Conservation (phyloP, 1,140 invertebrate species). For the Mamestra configurata region DNA sequence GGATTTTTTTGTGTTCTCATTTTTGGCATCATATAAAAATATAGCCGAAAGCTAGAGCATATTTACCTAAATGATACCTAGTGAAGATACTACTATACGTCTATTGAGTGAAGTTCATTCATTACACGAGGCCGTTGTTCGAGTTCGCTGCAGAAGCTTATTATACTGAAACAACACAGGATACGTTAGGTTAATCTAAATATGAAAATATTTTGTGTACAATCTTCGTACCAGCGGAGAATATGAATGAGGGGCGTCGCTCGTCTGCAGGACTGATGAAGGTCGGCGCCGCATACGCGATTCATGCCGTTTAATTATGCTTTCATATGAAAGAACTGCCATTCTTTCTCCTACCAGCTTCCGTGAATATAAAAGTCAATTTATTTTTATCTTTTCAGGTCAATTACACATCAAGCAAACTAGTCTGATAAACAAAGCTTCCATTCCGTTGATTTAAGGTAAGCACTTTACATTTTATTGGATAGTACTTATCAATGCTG, state of each 20-base stretch:
- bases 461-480: conserved; percentile 33
- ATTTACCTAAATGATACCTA: background rate
- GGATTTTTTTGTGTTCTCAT: conserved; percentile 13
- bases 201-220: conserved; percentile 52
- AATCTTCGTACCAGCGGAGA: conserved; percentile 23
- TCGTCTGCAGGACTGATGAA: conserved; percentile 35
- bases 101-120: conserved; percentile 24
- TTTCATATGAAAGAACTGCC: conserved; percentile 1
- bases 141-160: conserved; percentile 24
- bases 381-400: conserved; percentile 53
- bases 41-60: background rate
- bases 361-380: conserved; percentile 20
- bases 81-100: background rate
- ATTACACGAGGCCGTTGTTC: conserved; percentile 25
- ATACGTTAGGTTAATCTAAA: conserved; percentile 46
- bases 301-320: conserved; percentile 35
- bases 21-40: conserved; percentile 7
- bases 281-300: conserved; percentile 25
- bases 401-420: conserved; percentile 53
- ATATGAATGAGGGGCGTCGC: conserved; percentile 46
- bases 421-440: conserved; percentile 51
- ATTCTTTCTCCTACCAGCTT: background rate
- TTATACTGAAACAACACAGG: conserved; percentile 48
- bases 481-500: background rate
- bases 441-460: conserved; percentile 49